These are phyloP conservation scores for Cisticola juncidis DNA, from an alignment of 2,113 vertebrate species.

Conservation along the genomic window DNA sequence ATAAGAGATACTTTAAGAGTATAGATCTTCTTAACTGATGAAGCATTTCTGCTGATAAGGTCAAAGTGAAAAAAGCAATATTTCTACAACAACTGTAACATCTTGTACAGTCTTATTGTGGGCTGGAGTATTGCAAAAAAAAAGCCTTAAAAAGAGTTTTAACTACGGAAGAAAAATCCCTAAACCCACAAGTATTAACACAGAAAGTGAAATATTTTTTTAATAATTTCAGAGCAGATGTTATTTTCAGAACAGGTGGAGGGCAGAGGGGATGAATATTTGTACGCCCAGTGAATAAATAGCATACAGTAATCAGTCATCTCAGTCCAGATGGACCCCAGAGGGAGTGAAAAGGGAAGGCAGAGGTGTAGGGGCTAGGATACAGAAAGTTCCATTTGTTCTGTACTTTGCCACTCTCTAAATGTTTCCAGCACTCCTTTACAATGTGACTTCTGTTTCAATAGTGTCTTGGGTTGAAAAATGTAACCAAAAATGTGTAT, in stretches of 20 bases:
- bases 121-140: not conserved
- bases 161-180: not conserved
- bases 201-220: not conserved
- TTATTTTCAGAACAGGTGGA: not conserved
- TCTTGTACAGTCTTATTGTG: not conserved
- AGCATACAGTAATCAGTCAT: not conserved
- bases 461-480: not conserved
- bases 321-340: not conserved
- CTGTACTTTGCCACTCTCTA: not conserved
- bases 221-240: not conserved
- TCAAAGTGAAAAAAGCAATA: not conserved
- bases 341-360: not conserved
- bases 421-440: not conserved
- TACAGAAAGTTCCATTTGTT: not conserved
- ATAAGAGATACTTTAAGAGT: not conserved
- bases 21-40: not conserved
- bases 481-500: no score
- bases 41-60: not conserved
- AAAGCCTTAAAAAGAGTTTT: not conserved
- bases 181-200: accelerated
- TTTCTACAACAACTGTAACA: not conserved
- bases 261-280: not conserved
- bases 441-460: not conserved
- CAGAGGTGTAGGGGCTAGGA: not conserved
- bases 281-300: not conserved